Evolutionary conservation across 2,797 vertebrate genomes (phyloP).

Genomic region (Aplochiton taeniatus): DNA sequence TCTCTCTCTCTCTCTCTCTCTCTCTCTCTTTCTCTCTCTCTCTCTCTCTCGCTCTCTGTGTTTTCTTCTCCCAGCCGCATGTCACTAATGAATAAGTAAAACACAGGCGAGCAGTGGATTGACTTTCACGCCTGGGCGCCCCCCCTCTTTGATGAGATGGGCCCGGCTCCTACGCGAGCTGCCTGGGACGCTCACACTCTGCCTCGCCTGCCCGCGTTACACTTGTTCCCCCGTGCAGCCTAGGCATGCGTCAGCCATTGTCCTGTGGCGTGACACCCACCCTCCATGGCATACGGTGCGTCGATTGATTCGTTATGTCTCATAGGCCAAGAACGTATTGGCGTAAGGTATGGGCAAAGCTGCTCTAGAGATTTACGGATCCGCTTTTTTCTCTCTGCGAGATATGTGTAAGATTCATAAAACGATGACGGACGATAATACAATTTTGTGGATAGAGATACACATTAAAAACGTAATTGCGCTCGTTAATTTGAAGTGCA

Average conservation of each 20-base stretch:
- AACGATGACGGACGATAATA: too few species aligned
- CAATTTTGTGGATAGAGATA: too few species aligned
- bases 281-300: too few species aligned
- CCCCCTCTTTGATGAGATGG: slow-evolving; percentile 70
- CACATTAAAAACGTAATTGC: too few species aligned
- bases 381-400: too few species aligned
- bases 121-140: slow-evolving; percentile 77
- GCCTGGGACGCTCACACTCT: slow-evolving; percentile 64
- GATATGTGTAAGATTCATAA: too few species aligned
- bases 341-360: too few species aligned
- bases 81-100: slow-evolving; percentile 82
- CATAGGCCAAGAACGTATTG: too few species aligned
- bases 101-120: slow-evolving; percentile 75
- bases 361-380: too few species aligned
- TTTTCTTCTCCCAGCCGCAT: slow-evolving; percentile 64
- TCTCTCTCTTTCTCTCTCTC: slow-evolving; percentile 27
- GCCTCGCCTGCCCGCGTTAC: slow-evolving; percentile 46
- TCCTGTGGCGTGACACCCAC: too few species aligned
- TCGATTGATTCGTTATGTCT: too few species aligned
- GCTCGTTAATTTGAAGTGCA: too few species aligned
- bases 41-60: slow-evolving; percentile 54
- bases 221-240: slow-evolving; percentile 54
- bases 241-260: slow-evolving; percentile 16
- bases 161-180: slow-evolving; percentile 55
- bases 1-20: slow-evolving; percentile 20